Evolutionary conservation across 2,113 vertebrate genomes (phyloP), one percentile per base, ranked within the genome.

Genomic region (Spea multiplicata): DNA sequence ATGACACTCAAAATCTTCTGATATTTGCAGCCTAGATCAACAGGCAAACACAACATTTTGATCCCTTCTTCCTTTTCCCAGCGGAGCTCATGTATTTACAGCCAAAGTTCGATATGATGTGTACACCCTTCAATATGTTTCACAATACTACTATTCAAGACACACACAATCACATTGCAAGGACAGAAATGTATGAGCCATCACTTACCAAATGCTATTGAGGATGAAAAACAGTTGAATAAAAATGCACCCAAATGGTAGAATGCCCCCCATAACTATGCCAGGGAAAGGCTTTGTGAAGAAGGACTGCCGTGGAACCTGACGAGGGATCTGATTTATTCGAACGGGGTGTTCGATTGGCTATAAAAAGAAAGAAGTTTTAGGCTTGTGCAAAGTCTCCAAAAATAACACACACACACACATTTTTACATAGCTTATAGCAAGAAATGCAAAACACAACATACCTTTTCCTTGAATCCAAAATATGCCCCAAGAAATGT

Each of bases 181-280:
- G 2, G 1, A 30, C 1, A 2, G 30, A 30, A 30, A 30, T 30
- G 30, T 30, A 30, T 30, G 2, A 59, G 14, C 14, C 46, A 4
- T 12, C 13, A 79, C 90, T 90, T 87, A 97, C 95, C 95, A 98
- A 86, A 97, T 96, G 83, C 92, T 97, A 81, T 95, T 98, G 62
- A 96, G 91, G 84, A 97, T 97, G 84, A 97, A 97, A 89, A 96
- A 96, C 4, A 97, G 92, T 80, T 99, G 95, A 81, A 96, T 96
- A 83, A 98, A 97, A 87, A 97, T 95, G 83, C 95, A 98, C 30
- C 95, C 95, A 81, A 97, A 98, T 4, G 95, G 94, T 71, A 98
- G 87, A 85, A 98, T 94, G 0, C 95, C 95, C 0, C 95, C 93
- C 91, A 98, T 94, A 12, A 98, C 57, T 48, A 97, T 92, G 5